phyloP scores from a whole-genome alignment of 1,140 invertebrate species.

The Caenorhabditis elegans region DNA sequence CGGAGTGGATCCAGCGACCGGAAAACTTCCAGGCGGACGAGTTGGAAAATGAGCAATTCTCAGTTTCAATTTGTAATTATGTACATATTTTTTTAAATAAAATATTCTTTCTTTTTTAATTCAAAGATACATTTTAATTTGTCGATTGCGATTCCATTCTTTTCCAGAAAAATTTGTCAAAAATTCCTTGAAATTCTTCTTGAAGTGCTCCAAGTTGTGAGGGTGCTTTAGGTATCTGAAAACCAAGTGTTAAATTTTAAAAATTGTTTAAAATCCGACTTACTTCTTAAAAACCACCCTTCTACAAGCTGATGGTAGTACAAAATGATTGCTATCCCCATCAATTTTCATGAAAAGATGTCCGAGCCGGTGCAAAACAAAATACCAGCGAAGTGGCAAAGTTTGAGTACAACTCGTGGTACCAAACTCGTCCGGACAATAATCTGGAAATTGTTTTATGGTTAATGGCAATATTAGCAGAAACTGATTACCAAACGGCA shows the following conservation, averaged over 20 bases:
- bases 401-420: background rate
- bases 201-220: background rate
- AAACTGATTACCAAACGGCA: background rate
- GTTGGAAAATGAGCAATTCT: too few species aligned
- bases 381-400: background rate
- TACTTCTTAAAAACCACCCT: background rate
- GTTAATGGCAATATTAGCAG: too few species aligned
- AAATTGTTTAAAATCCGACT: background rate
- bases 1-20: too few species aligned
- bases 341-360: background rate
- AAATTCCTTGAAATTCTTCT: background rate
- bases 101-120: too few species aligned
- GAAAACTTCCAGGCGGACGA: too few species aligned
- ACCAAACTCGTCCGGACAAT: background rate
- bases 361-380: background rate
- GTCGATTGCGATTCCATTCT: conserved; percentile 1
- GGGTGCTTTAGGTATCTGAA: conserved; percentile 7
- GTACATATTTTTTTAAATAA: too few species aligned
- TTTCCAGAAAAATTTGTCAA: background rate
- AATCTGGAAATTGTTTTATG: background rate
- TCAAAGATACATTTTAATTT: too few species aligned
- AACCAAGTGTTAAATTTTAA: background rate
- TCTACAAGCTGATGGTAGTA: background rate
- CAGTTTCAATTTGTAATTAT: too few species aligned
- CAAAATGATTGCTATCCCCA: background rate